Evolutionary conservation across 37 sponge, comb jelly and placozoan species (phyloP), one percentile per base, ranked within the genome.

Genomic region (Cliona cf. orientalis): DNA sequence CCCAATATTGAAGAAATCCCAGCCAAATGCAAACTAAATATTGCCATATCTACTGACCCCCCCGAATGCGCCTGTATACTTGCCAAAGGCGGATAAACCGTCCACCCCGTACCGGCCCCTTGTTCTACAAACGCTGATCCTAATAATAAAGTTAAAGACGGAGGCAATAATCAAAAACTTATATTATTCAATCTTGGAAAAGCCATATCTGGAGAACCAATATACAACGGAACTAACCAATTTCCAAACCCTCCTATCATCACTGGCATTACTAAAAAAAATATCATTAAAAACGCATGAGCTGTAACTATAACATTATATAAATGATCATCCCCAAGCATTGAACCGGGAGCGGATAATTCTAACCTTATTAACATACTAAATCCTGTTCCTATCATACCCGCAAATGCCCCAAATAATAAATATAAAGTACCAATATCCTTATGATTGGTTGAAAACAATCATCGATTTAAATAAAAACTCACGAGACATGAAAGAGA

Each of bases 241-340:
- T 93, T 89, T 39, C 91, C 90, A 86, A 89, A 89, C 32, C 90
- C 87, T 56, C 94, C 94, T 25, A 92, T 92, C 78, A 92, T 82
- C 5, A 92, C 82, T 17, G 93, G 93, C 93, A 92, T 92, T 36
- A 88, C 93, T 72, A 92, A 75, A 61, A 92, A 87, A 76, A 92
- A 92, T 11, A 92, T 88, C 89, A 92, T 92, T 36, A 92, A 66
- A 85, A 92, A 84, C 32, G 85, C 93, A 88, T 92, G 93, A 57
- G 93, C 93, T 17, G 90, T 92, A 14, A 92, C 89, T 72, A 92
- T 81, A 36, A 92, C 93, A 92, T 92, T 92, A 88, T 92, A 92
- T 12, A 88, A 57, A 57, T 92, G 89, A 63, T 92, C 90, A 71
- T 88, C 86, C 58, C 89, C 93, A 42, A 92, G 72, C 82, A 92